Conservation (phyloP, 30 jellyfish, hydroid and myxozoan genomes). For the Nemopilema nomurai region DNA sequence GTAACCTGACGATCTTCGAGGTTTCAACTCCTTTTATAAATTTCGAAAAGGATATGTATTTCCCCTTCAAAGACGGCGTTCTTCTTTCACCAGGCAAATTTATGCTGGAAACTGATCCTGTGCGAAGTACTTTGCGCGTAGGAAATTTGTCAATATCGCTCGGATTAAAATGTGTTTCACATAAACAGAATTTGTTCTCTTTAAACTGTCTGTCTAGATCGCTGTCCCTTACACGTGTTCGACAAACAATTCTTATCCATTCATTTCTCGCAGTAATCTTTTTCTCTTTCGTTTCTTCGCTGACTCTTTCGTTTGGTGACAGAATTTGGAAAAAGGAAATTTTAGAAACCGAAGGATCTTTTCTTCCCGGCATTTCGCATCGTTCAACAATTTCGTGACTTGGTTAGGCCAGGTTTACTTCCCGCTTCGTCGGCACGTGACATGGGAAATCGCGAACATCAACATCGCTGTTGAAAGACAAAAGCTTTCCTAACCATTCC, state of each 20-base stretch:
- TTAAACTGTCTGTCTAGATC: constrained; percentile 41
- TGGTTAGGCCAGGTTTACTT: constrained; percentile 13
- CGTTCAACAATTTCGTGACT: background rate
- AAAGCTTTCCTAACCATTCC: constrained; percentile 48
- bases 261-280: constrained; percentile 28
- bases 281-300: background rate
- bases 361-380: constrained; percentile 30
- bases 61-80: constrained; percentile 28
- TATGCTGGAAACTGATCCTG: constrained; percentile 44
- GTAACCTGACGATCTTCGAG: constrained; percentile 3
- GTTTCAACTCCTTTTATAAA: constrained; percentile 28
- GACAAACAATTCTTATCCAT: constrained; percentile 25
- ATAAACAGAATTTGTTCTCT: constrained; percentile 19
- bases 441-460: background rate
- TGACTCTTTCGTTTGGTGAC: constrained; percentile 2
- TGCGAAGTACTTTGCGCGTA: constrained; percentile 42
- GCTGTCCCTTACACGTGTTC: constrained; percentile 23
- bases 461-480: constrained; percentile 2
- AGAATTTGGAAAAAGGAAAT: constrained; percentile 14
- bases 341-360: constrained; percentile 30
- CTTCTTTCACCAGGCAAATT: constrained; percentile 43
- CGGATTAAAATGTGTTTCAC: constrained; percentile 54
- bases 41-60: constrained; percentile 36
- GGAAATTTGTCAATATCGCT: constrained; percentile 45
- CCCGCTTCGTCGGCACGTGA: constrained; percentile 34